These are phyloP conservation scores for Hylaea fasciaria DNA, from an alignment of 2,888 invertebrate species.

Conservation along the genomic window DNA sequence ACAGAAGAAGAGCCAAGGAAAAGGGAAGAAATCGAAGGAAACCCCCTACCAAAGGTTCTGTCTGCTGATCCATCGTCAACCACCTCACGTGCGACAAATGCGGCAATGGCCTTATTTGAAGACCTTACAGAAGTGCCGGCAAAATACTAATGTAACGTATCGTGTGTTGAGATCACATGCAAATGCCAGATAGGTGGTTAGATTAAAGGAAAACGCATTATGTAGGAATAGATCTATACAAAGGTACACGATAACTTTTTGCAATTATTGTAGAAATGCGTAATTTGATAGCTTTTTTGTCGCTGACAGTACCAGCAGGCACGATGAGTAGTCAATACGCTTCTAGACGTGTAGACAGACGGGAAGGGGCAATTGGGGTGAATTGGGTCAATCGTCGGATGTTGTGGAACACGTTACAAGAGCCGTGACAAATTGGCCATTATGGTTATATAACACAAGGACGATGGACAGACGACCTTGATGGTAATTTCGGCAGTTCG, in stretches of 20 bases:
- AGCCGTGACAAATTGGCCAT: conserved; percentile 8
- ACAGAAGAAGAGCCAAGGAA: too few species aligned
- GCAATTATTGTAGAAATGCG: too few species aligned
- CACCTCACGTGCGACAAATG: conserved; percentile 26
- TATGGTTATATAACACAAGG: conserved; percentile 22
- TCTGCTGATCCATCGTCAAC: conserved; percentile 10
- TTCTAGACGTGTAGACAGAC: conserved; percentile 48
- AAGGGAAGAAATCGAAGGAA: neutral
- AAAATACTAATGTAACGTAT: conserved; percentile 23
- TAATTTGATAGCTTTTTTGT: too few species aligned
- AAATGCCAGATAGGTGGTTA: neutral
- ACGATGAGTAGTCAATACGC: conserved; percentile 51
- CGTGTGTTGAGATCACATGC: conserved; percentile 4
- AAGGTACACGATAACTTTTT: too few species aligned
- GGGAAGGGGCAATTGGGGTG: conserved; percentile 67
- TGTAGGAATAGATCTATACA: too few species aligned
- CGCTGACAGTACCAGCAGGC: neutral
- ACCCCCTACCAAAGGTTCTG: neutral
- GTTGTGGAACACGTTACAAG: conserved; percentile 23
- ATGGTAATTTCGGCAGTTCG: neutral
- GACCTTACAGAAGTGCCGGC: conserved; percentile 15
- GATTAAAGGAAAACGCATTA: too few species aligned
- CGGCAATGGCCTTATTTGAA: conserved; percentile 30
- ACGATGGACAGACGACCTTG: conserved; percentile 26
- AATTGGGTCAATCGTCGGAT: conserved; percentile 63